Evolutionary conservation across 1,140 invertebrate genomes (phyloP).

Genomic region (Plutomurus gul): DNA sequence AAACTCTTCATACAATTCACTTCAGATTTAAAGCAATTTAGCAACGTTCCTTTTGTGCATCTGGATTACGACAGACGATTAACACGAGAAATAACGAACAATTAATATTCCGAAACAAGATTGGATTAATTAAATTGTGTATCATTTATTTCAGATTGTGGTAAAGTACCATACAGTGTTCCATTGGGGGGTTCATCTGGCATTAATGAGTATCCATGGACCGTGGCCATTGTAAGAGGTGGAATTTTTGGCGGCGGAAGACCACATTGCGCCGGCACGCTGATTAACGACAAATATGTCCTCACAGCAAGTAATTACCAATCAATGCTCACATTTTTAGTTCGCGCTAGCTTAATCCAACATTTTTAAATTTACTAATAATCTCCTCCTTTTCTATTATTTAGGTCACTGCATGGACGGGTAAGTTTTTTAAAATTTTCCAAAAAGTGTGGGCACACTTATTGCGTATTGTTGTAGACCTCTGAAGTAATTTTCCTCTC

Average conservation of each 20-base stretch:
- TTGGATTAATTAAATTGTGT: not conserved
- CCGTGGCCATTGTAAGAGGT: constrained; percentile 44
- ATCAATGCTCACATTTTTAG: too few species aligned
- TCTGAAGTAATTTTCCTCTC: too few species aligned
- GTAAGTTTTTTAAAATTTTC: constrained; percentile 22
- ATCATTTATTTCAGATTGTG: constrained; percentile 47
- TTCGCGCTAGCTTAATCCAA: too few species aligned
- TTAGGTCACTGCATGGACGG: constrained; percentile 46
- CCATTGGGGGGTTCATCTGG: constrained; percentile 33
- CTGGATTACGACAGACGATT: too few species aligned
- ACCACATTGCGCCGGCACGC: constrained; percentile 48
- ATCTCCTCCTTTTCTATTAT: not conserved
- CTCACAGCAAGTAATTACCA: constrained; percentile 48
- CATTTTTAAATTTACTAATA: not conserved
- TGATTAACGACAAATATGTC: constrained; percentile 51
- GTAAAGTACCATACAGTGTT: constrained; percentile 46
- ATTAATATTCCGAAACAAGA: too few species aligned
- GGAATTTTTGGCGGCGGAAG: constrained; percentile 51
- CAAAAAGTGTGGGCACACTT: too few species aligned
- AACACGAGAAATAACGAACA: too few species aligned
- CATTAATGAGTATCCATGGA: constrained; percentile 51
- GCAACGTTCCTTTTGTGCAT: too few species aligned
- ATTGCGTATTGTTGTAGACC: too few species aligned
- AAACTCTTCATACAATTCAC: too few species aligned
- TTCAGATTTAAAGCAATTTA: too few species aligned